Evolutionary conservation across 2,888 invertebrate species (phyloP), one percentile per base, ranked within the genome.

Genomic region (Heliconius sara): DNA sequence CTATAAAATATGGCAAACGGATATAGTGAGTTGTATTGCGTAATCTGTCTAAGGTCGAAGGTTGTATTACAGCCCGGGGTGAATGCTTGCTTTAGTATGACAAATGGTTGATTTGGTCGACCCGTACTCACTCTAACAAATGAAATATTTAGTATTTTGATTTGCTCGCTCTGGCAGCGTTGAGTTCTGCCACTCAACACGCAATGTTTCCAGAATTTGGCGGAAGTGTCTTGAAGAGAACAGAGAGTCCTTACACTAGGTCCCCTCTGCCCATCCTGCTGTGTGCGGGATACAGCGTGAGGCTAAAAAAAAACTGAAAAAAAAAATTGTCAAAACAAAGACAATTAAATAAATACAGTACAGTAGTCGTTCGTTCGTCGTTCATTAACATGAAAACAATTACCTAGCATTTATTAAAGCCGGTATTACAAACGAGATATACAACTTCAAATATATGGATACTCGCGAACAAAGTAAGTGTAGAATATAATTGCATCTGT

Each of bases 11-110:
- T 13, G n/a, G 47, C 19, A 34, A 60, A 60, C n/a, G 60, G 60
- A 65, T 77, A n/a, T 47, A 22, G 52, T 30, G 47, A 67, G 13
- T 65, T 39, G 67, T 68, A 25, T 68, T 68, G 39, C 68, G 68
- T 43, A 39, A 68, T 39, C 68, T n/a, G 25, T 39, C 39, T 68
- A n/a, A 39, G 39, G 67, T 68, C 68, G 43, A 13, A 39, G 68
- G 70, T 70, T 70, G 43, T 43, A 70, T 70, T 70, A 43, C 25
- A 43, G 70, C 25, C 43, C 43, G 70, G 43, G 70, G 43, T 70
- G 70, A 70, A 70, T 43, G 43, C 16, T 70, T 70, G 13, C 43
- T 70, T 70, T 47, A 70, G n/a, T 68, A 25, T 43, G 16, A 70
- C 70, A 43, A 70, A 43, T 25, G 70, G 16, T 43, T 70, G 7